Conservation (phyloP, 2,797 vertebrate genomes). For the Chromis chromis region DNA sequence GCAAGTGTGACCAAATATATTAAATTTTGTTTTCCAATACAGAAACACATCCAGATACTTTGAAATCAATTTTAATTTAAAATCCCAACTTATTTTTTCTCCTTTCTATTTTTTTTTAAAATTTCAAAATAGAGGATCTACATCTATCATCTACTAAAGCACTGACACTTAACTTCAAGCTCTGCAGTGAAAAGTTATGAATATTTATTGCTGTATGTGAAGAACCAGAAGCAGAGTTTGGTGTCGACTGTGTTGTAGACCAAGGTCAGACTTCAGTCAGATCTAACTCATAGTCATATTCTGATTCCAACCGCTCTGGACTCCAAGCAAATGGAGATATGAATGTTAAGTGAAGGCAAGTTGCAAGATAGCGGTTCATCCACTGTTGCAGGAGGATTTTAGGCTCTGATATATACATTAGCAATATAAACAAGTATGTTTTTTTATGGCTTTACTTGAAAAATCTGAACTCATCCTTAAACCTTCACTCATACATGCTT, state of each 20-base stretch:
- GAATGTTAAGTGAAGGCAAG: not conserved
- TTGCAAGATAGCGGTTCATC: not conserved
- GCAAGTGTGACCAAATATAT: not conserved
- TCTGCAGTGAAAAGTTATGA: not conserved
- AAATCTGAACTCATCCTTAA: not conserved
- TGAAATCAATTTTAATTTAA: not conserved
- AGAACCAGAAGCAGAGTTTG: slow-evolving; percentile 1
- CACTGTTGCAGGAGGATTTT: not conserved
- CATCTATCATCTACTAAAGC: not conserved
- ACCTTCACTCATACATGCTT: not conserved
- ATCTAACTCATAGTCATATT: slow-evolving; percentile 60
- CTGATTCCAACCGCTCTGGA: slow-evolving; percentile 51
- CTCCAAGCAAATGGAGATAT: not conserved
- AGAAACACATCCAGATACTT: not conserved
- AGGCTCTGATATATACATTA: not conserved
- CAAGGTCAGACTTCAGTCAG: slow-evolving; percentile 39
- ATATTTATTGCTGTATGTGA: slow-evolving; percentile 1
- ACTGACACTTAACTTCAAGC: not conserved
- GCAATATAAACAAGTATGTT: not conserved
- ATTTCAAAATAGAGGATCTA: not conserved
- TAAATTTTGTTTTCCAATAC: not conserved
- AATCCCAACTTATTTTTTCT: not conserved
- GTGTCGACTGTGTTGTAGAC: not conserved
- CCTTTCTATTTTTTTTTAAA: not conserved
- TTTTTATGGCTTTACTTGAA: not conserved